Conservation (phyloP, 2,888 invertebrate genomes). For the Phasia obesa region DNA sequence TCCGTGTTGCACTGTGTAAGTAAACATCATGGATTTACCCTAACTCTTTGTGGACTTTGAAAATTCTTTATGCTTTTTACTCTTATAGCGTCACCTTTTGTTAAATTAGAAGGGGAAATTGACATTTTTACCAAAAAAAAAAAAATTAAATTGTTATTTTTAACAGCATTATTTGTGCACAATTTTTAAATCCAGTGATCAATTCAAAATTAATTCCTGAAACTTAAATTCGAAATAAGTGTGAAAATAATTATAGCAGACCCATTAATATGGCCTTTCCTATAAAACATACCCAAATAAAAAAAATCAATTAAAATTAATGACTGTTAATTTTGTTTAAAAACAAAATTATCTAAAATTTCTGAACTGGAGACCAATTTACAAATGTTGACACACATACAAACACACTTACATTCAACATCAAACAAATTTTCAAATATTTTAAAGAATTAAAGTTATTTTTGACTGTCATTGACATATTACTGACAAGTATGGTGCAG, state of each 20-base stretch:
- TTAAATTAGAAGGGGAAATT: too few relatives aligned
- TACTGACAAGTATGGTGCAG: conserved; percentile 46
- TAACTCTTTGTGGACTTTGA: too few relatives aligned
- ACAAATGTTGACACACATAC: conserved; percentile 20
- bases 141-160: too few relatives aligned
- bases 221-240: neutral
- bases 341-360: conserved; percentile 34
- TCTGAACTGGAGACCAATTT: conserved; percentile 35
- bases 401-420: neutral
- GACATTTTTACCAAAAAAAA: too few relatives aligned
- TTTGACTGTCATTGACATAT: conserved; percentile 59
- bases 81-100: too few relatives aligned
- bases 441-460: conserved; percentile 20
- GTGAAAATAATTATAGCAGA: neutral
- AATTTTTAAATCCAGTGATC: neutral
- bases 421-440: neutral
- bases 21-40: too few relatives aligned
- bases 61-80: too few relatives aligned
- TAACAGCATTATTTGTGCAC: too few relatives aligned
- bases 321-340: conserved; percentile 44
- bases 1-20: too few relatives aligned
- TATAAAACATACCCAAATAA: neutral
- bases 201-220: neutral
- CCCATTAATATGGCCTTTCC: neutral
- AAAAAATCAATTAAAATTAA: conserved; percentile 59